These are phyloP conservation scores for Cyrtonyx montezumae DNA, from an alignment of 2,113 vertebrate genomes.

Conservation along the genomic window DNA sequence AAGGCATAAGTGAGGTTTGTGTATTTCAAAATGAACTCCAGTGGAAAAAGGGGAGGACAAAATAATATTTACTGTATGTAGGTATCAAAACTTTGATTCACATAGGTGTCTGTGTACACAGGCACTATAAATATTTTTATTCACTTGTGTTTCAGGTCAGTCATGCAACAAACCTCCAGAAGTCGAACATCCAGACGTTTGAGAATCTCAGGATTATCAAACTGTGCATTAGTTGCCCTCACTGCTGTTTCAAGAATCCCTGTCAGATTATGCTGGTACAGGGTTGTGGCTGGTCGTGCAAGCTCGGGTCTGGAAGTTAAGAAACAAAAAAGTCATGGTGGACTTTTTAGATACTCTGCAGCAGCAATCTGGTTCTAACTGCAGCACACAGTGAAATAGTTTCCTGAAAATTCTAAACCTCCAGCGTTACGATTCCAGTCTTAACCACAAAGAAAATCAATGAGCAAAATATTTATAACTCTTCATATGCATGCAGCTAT, in stretches of 20 bases:
- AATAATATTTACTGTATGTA: neutral
- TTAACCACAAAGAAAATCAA: neutral
- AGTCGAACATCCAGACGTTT: conserved; percentile 94
- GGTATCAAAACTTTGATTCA: neutral
- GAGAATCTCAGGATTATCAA: conserved; percentile 95
- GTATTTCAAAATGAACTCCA: neutral
- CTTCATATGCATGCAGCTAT: neutral
- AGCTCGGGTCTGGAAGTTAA: conserved; percentile 87
- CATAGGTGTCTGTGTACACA: neutral
- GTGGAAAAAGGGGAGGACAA: neutral
- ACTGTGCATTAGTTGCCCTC: conserved; percentile 96
- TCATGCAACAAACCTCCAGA: conserved; percentile 84
- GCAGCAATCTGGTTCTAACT: neutral
- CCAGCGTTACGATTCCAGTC: neutral
- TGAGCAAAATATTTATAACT: neutral
- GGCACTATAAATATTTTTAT: neutral
- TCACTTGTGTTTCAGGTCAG: neutral
- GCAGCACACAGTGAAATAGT: neutral
- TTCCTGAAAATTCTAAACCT: neutral
- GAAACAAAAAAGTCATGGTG: neutral
- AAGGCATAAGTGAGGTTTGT: neutral
- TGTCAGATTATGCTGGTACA: conserved; percentile 98
- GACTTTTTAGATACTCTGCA: neutral
- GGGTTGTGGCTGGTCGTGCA: conserved; percentile 91
- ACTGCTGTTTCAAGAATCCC: conserved; percentile 96